Base-by-base conservation (phyloP, 2,888 invertebrate genomes). In the Corythucha ciliata region DNA sequence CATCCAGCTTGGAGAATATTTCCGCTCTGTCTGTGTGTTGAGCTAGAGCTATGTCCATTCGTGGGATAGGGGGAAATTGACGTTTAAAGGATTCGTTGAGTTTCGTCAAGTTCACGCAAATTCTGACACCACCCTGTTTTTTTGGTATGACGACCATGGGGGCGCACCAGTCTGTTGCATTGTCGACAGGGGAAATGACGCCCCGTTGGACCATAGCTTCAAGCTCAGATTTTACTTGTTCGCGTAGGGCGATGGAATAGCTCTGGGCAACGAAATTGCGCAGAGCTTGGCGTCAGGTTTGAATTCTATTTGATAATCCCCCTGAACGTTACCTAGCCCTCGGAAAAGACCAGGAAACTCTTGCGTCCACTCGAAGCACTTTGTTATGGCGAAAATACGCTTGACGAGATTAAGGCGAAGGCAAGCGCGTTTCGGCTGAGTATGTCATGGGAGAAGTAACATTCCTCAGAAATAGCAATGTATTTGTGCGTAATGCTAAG, bases 161-260 rank as follows among this genome's bases (percentile, higher is more conserved):
- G 5, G 50, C 42, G 36, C 50, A 50, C 50, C 50, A 50, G 12
- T 50, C 50, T 18, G 45, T 45, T 45, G 45, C 20, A 45, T 33
- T 20, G 22, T 45, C 45, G 12, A 41, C 41, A 20, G 48, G 37
- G 18, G 21, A 20, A 45, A 45, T 45, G 12, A 45, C 45, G 12
- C 18, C 29, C 18, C 22, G 32, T 6, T 8, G 33, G 8, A 45
- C 45, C 45, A 45, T 45, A 22, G 32, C 33, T 22, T 45, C 45
- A 6, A 45, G 33, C 12, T n/a, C 45, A 7, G 21, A 22, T 33
- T 45, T 45, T 14, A 45, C 45, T 33, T 45, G 32, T 2, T 20
- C 18, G 14, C 22, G 21, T 14, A 45, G 24, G 4, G 45, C 33
- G 5, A 32, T 33, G 45, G 45, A 8, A 45, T 22, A 14, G 45